Percentiles rank a stretch among this genome's conserved stretches.
These are phyloP conservation scores for Myopa testacea DNA, from an alignment of 2,888 invertebrate species.

Conservation along the genomic window DNA sequence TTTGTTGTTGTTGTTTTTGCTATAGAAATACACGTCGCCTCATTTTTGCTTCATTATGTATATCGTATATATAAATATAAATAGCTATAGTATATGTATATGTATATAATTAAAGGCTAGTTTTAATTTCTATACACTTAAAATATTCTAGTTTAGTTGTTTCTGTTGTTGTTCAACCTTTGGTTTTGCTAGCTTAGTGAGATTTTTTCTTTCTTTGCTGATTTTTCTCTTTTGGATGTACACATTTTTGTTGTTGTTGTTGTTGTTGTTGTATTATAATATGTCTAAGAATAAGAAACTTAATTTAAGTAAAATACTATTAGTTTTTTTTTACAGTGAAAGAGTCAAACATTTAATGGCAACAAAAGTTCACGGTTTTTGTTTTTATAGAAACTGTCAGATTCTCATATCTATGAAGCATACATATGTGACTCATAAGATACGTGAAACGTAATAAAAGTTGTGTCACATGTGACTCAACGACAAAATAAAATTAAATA, in stretches of 20 bases:
- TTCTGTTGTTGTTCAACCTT: slow-evolving; percentile 20
- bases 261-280: not conserved
- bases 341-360: too few relatives aligned
- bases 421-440: too few relatives aligned
- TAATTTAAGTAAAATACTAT: not conserved
- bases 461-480: too few relatives aligned
- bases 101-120: not conserved
- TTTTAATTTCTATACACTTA: not conserved
- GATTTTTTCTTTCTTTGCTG: slow-evolving; percentile 25
- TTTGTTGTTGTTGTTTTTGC: slow-evolving; percentile 28
- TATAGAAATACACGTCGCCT: not conserved
- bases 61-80: not conserved
- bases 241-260: slow-evolving; percentile 1
- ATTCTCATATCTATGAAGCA: too few relatives aligned
- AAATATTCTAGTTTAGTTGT: not conserved
- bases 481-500: too few relatives aligned
- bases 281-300: too few relatives aligned
- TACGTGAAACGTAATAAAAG: too few relatives aligned
- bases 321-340: too few relatives aligned
- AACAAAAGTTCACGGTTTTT: too few relatives aligned
- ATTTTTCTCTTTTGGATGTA: slow-evolving; percentile 28
- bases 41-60: slow-evolving; percentile 27
- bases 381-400: too few relatives aligned
- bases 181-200: slow-evolving; percentile 45
- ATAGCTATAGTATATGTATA: not conserved